Conservation (phyloP, 2,797 vertebrate genomes). For the Sebastiscus albofasciatus region DNA sequence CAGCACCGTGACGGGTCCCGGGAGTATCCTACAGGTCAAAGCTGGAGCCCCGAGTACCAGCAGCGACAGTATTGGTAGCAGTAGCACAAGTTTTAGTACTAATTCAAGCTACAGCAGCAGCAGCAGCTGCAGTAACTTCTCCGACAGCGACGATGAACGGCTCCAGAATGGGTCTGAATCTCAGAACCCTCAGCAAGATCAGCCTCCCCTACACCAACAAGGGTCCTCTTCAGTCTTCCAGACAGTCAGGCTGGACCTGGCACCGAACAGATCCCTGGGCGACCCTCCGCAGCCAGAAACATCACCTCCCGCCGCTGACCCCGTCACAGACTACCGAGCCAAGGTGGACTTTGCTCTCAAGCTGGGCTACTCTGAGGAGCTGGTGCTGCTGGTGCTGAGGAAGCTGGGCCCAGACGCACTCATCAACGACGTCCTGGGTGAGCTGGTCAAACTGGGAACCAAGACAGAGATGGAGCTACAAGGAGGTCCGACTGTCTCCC, state of each 20-base stretch:
- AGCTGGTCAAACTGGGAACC: slow-evolving; percentile 97
- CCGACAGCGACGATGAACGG: slow-evolving; percentile 90
- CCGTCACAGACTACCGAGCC: slow-evolving; percentile 88
- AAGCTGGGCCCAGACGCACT: slow-evolving; percentile 94
- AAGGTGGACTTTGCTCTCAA: slow-evolving; percentile 98
- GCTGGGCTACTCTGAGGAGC: slow-evolving; percentile 94
- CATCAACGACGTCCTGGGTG: slow-evolving; percentile 96
- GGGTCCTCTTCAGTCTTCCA: slow-evolving; percentile 33
- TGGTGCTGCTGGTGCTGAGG: slow-evolving; percentile 92
- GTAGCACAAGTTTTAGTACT: slow-evolving; percentile 64
- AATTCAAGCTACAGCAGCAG: slow-evolving; percentile 63
- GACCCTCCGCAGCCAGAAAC: slow-evolving; percentile 78
- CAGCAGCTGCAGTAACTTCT: slow-evolving; percentile 74
- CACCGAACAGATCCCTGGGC: slow-evolving; percentile 69
- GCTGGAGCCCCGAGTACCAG: slow-evolving; percentile 67
- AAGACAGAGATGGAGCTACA: slow-evolving; percentile 88
- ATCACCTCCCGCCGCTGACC: slow-evolving; percentile 73
- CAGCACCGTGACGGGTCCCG: slow-evolving; percentile 79
- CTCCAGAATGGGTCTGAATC: slow-evolving; percentile 63
- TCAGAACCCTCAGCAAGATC: slow-evolving; percentile 22
- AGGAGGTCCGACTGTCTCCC: slow-evolving; percentile 32
- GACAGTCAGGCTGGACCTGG: slow-evolving; percentile 81
- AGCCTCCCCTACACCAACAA: not conserved
- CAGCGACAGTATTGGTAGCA: slow-evolving; percentile 82
- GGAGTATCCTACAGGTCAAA: slow-evolving; percentile 76